Percentiles rank a stretch among this genome's conserved stretches.
phyloP scores from a whole-genome alignment of 2,888 invertebrate genomes.

The Labia minor region DNA sequence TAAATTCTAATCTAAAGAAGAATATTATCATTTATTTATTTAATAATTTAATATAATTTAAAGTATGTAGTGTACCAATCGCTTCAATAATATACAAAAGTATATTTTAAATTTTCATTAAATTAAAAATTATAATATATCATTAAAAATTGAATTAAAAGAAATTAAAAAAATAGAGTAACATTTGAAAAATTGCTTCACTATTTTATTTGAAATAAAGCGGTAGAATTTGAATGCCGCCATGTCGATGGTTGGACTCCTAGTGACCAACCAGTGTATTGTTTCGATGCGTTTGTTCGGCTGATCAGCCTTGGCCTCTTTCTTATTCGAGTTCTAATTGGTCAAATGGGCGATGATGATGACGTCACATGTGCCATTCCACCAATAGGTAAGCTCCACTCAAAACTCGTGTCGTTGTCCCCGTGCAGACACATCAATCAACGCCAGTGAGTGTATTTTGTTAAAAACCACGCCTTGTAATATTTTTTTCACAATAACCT shows the following conservation, averaged over 20 bases:
- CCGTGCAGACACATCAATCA: conserved; percentile 27
- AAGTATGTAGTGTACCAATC: too few species aligned
- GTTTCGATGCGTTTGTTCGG: conserved; percentile 1
- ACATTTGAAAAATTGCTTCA: too few species aligned
- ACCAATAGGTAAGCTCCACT: neutral
- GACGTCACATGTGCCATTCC: neutral
- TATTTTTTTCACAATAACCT: neutral
- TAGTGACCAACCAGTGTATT: neutral
- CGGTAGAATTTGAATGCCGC: neutral
- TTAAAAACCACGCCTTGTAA: conserved; percentile 27
- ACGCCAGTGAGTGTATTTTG: conserved; percentile 26
- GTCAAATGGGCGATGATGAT: neutral
- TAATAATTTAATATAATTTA: too few species aligned
- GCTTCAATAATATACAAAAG: too few species aligned
- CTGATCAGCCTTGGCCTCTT: neutral
- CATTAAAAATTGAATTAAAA: too few species aligned
- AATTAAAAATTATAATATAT: too few species aligned
- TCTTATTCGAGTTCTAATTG: neutral
- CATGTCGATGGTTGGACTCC: neutral
- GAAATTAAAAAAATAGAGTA: too few species aligned
- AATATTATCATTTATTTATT: too few species aligned
- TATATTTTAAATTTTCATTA: too few species aligned
- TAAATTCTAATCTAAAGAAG: too few species aligned
- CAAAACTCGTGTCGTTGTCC: conserved; percentile 13
- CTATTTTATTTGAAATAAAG: neutral